Percentiles rank a stretch among this genome's conserved stretches.
Evolutionary conservation across 2,113 vertebrate genomes (phyloP).

Genomic region (Syngnathus floridae): DNA sequence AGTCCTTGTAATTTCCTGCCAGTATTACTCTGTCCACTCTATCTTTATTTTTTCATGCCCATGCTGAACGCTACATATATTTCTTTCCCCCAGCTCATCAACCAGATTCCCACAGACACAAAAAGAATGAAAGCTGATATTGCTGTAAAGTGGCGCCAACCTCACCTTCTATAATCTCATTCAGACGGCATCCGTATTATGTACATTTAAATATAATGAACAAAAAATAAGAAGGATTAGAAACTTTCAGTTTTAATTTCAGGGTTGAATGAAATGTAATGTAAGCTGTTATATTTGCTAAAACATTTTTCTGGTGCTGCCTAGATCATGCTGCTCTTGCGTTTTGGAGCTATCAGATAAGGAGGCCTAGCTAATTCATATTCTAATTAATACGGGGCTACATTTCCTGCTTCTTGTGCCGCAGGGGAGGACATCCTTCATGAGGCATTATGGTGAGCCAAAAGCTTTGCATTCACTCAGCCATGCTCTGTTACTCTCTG

Average conservation of each 20-base stretch:
- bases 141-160: neutral
- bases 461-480: constrained; percentile 46
- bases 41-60: too few relatives aligned
- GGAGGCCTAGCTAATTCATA: constrained; percentile 63
- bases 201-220: neutral
- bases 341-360: constrained; percentile 61
- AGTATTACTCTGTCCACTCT: neutral
- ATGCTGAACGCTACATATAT: too few relatives aligned
- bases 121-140: neutral
- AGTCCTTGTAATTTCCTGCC: neutral
- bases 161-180: too few relatives aligned
- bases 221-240: neutral
- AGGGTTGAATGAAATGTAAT: constrained; percentile 22
- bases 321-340: constrained; percentile 43
- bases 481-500: constrained; percentile 28
- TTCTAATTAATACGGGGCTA: constrained; percentile 69
- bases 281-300: constrained; percentile 19
- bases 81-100: too few relatives aligned
- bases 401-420: constrained; percentile 56
- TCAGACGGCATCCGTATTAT: too few relatives aligned
- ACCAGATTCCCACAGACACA: neutral
- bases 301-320: constrained; percentile 23
- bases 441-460: constrained; percentile 54
- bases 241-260: neutral
- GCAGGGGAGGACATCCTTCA: constrained; percentile 57